These are phyloP conservation scores for Syngnathoides biaculeatus DNA, from an alignment of 2,113 vertebrate species.

Conservation along the genomic window DNA sequence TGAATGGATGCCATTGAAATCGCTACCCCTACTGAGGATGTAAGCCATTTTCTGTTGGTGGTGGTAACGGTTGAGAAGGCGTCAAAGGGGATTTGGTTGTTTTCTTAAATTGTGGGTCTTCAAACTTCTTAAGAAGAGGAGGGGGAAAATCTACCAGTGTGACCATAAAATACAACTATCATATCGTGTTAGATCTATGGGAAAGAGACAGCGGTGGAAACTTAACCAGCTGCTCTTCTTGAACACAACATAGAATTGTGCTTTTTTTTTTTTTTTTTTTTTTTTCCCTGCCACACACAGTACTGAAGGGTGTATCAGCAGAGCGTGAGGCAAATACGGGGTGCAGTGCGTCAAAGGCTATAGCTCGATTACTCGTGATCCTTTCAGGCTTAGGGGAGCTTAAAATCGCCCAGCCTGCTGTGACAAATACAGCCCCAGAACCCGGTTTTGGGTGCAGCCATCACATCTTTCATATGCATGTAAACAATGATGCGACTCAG, in stretches of 20 bases:
- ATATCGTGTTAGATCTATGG: slow-evolving; percentile 31
- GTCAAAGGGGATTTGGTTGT: slow-evolving; percentile 25
- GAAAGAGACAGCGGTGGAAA: background rate
- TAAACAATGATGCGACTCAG: slow-evolving; percentile 69
- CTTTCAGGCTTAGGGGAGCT: slow-evolving; percentile 60
- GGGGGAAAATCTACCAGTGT: slow-evolving; percentile 50
- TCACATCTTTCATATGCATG: slow-evolving; percentile 57
- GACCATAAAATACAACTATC: slow-evolving; percentile 51
- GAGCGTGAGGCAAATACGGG: slow-evolving; percentile 23
- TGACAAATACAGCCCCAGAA: slow-evolving; percentile 46
- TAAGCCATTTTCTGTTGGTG: slow-evolving; percentile 42
- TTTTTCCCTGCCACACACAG: slow-evolving; percentile 26
- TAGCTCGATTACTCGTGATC: slow-evolving; percentile 68
- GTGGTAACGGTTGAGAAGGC: slow-evolving; percentile 33
- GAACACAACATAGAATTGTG: slow-evolving; percentile 50
- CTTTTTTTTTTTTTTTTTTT: slow-evolving; percentile 42
- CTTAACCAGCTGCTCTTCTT: slow-evolving; percentile 35
- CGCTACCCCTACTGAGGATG: slow-evolving; percentile 37
- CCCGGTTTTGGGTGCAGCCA: slow-evolving; percentile 35
- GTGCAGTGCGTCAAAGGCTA: slow-evolving; percentile 68
- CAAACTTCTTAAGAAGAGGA: slow-evolving; percentile 37
- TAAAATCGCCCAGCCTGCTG: slow-evolving; percentile 56
- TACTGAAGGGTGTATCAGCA: slow-evolving; percentile 52
- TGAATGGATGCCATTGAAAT: slow-evolving; percentile 63
- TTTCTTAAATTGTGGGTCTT: slow-evolving; percentile 27